Evolutionary conservation across 2,797 vertebrate genomes (phyloP).

Genomic region (Sebastiscus tertius): DNA sequence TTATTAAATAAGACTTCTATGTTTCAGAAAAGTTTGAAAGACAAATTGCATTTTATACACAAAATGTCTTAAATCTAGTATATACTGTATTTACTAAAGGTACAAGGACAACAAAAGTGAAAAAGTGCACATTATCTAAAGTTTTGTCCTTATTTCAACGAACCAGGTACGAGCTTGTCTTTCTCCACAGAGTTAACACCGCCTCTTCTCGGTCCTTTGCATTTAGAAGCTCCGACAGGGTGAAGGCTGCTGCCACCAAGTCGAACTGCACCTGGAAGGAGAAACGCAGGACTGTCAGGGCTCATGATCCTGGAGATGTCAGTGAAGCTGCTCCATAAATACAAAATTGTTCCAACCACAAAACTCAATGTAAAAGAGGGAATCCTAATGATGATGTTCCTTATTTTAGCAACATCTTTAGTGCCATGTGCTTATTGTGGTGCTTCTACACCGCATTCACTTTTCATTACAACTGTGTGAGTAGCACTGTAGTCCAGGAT

Average conservation of each 20-base stretch:
- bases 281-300: background rate
- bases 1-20: background rate
- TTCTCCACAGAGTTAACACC: conserved; percentile 87
- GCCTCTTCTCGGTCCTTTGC: conserved; percentile 74
- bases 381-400: background rate
- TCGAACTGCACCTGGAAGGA: conserved; percentile 87
- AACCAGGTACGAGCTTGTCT: conserved; percentile 88
- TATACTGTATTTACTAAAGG: background rate
- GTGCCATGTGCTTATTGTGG: background rate
- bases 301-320: background rate
- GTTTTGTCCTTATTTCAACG: conserved; percentile 7
- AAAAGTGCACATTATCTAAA: background rate
- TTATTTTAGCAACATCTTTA: background rate
- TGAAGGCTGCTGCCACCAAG: conserved; percentile 86
- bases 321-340: background rate
- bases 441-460: background rate
- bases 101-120: background rate
- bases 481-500: too few relatives aligned
- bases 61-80: background rate
- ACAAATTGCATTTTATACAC: background rate
- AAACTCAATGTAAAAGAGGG: background rate
- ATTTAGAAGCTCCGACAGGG: conserved; percentile 85
- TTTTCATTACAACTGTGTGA: background rate
- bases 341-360: background rate
- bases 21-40: background rate